A percentile compares a stretch with the other conserved stretches of the same genome.
Conservation (phyloP, 1,140 invertebrate genomes). For the Octopus bimaculoides region DNA sequence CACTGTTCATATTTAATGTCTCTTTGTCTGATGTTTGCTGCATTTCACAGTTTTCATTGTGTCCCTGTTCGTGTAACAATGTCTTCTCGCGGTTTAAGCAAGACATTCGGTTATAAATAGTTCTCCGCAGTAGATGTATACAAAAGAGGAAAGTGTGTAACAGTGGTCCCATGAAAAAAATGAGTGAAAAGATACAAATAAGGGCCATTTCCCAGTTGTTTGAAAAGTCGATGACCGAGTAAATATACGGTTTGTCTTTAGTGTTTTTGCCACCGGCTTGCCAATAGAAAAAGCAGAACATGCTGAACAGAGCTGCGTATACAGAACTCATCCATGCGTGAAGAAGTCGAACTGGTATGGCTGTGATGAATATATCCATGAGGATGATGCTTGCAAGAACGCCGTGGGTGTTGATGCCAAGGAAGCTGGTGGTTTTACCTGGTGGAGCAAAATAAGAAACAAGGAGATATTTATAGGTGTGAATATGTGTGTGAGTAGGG, state of each 20-base stretch:
- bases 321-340: constrained; percentile 70
- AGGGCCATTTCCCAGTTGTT: constrained; percentile 26
- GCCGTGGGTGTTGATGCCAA: constrained; percentile 61
- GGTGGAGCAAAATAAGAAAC: constrained; percentile 10
- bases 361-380: constrained; percentile 69
- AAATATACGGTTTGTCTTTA: constrained; percentile 55
- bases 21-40: too few relatives aligned
- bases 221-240: constrained; percentile 49
- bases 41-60: too few relatives aligned
- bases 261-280: constrained; percentile 64
- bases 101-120: not conserved
- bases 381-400: constrained; percentile 74
- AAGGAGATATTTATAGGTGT: not conserved
- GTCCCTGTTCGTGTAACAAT: too few relatives aligned
- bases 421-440: constrained; percentile 23
- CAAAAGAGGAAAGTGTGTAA: constrained; percentile 38
- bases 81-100: too few relatives aligned
- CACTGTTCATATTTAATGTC: too few relatives aligned
- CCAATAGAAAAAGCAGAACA: constrained; percentile 75
- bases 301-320: constrained; percentile 65
- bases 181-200: constrained; percentile 22
- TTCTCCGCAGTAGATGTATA: constrained; percentile 33
- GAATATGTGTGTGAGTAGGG: not conserved
- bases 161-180: constrained; percentile 32
- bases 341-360: constrained; percentile 68